These are phyloP conservation scores for Xanthorhoe designata DNA, from an alignment of 2,888 invertebrate species.

Conservation along the genomic window DNA sequence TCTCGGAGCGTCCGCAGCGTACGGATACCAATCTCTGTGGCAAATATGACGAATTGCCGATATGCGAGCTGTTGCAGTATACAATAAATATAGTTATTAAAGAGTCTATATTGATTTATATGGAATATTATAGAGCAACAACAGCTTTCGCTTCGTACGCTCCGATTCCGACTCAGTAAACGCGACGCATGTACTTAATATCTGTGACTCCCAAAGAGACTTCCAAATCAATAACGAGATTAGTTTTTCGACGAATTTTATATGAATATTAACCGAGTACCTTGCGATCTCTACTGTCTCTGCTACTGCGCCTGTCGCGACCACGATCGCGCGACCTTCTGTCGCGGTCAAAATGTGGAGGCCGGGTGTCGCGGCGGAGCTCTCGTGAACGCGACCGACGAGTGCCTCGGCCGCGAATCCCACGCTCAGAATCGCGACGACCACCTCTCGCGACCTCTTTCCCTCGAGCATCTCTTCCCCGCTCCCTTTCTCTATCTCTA, in stretches of 20 bases:
- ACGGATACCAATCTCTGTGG: too few species aligned
- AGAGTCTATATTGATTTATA: too few species aligned
- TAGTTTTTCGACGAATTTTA: background rate
- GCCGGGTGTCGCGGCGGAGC: slow-evolving; percentile 8
- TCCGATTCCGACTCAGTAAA: too few species aligned
- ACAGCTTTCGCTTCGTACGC: too few species aligned
- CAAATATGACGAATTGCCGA: too few species aligned
- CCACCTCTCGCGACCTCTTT: slow-evolving; percentile 18
- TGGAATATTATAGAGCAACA: too few species aligned
- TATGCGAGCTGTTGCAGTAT: too few species aligned
- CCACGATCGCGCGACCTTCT: slow-evolving; percentile 49
- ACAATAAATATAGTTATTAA: too few species aligned
- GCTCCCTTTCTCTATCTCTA: slow-evolving; percentile 53
- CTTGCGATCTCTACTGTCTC: slow-evolving; percentile 51
- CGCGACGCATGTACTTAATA: too few species aligned
- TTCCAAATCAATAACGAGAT: background rate
- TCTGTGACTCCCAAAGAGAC: too few species aligned
- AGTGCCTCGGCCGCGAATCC: slow-evolving; percentile 14
- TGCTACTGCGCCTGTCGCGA: slow-evolving; percentile 45
- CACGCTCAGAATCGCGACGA: slow-evolving; percentile 44
- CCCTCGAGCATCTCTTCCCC: slow-evolving; percentile 42
- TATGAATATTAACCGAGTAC: slow-evolving; percentile 41
- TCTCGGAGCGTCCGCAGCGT: too few species aligned
- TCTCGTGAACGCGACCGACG: slow-evolving; percentile 17
- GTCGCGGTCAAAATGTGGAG: slow-evolving; percentile 52